Conservation (phyloP, 2,113 vertebrate genomes). For the Muntiacus reevesi region DNA sequence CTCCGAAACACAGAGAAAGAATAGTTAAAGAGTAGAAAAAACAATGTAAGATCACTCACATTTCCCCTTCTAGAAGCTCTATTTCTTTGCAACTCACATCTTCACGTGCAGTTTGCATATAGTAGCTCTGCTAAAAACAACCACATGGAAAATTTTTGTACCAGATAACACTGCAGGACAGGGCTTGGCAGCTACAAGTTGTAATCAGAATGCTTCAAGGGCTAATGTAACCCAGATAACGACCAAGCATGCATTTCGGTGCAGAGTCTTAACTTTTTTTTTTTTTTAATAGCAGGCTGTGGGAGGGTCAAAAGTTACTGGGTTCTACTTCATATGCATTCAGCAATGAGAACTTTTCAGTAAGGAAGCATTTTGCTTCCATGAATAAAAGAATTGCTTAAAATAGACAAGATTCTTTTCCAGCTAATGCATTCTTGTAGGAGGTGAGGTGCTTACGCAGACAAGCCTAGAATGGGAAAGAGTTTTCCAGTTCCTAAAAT, state of each 20-base stretch:
- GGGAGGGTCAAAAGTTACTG: not conserved
- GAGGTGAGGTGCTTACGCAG: not conserved
- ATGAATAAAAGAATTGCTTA: conserved; percentile 20
- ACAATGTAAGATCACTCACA: conserved; percentile 45
- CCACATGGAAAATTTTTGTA: conserved; percentile 71
- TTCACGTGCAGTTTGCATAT: not conserved
- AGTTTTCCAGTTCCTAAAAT: not conserved
- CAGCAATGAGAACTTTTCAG: not conserved
- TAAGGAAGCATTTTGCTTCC: not conserved
- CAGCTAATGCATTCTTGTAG: not conserved
- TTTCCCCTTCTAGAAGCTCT: conserved; percentile 2
- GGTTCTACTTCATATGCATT: not conserved
- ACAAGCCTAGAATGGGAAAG: not conserved
- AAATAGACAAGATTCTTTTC: not conserved
- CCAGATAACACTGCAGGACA: conserved; percentile 63
- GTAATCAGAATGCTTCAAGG: conserved; percentile 69
- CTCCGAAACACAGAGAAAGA: conserved; percentile 30
- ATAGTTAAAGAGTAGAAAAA: not conserved
- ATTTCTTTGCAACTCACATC: not conserved
- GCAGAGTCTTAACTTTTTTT: not conserved
- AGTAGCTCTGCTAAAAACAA: conserved; percentile 31
- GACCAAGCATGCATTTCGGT: not conserved
- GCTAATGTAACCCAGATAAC: conserved; percentile 67
- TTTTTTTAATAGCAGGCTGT: not conserved
- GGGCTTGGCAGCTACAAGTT: conserved; percentile 67